Conservation (phyloP, 2,888 invertebrate species). For the Epinotia brunnichana region DNA sequence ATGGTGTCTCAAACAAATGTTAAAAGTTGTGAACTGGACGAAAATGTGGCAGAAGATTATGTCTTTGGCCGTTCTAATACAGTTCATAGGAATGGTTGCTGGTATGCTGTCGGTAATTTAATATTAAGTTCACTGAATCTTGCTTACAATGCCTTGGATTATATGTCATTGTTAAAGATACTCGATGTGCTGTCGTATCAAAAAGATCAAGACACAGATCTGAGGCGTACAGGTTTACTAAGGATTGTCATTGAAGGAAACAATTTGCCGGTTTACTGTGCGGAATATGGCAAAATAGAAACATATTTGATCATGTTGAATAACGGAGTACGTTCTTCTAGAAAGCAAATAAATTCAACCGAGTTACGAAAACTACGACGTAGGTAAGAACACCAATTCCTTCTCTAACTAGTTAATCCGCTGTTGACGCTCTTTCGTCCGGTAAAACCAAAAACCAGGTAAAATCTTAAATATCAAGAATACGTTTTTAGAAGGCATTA, state of each 20-base stretch:
- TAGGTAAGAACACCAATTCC: background rate
- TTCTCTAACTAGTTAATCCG: background rate
- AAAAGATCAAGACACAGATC: slow-evolving; percentile 35
- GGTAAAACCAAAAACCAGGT: background rate
- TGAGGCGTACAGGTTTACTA: slow-evolving; percentile 54
- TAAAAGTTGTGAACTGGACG: slow-evolving; percentile 34
- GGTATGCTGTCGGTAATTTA: slow-evolving; percentile 59
- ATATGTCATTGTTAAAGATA: slow-evolving; percentile 52
- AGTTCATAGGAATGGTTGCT: slow-evolving; percentile 46
- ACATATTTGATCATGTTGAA: slow-evolving; percentile 46
- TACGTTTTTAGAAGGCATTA: no score
- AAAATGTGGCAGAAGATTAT: slow-evolving; percentile 54
- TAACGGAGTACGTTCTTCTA: slow-evolving; percentile 12
- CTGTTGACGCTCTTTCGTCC: background rate
- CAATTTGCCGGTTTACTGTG: slow-evolving; percentile 53
- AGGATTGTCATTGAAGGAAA: slow-evolving; percentile 62
- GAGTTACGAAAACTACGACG: slow-evolving; percentile 1
- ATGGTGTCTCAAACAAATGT: background rate
- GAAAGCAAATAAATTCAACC: background rate
- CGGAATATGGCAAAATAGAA: slow-evolving; percentile 53
- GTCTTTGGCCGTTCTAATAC: slow-evolving; percentile 50
- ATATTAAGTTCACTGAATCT: slow-evolving; percentile 62
- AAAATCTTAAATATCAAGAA: background rate
- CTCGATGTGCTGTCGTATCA: slow-evolving; percentile 60
- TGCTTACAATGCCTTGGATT: slow-evolving; percentile 59